Conservation (phyloP, 2,888 invertebrate genomes). For the Meliscaeva auricollis region DNA sequence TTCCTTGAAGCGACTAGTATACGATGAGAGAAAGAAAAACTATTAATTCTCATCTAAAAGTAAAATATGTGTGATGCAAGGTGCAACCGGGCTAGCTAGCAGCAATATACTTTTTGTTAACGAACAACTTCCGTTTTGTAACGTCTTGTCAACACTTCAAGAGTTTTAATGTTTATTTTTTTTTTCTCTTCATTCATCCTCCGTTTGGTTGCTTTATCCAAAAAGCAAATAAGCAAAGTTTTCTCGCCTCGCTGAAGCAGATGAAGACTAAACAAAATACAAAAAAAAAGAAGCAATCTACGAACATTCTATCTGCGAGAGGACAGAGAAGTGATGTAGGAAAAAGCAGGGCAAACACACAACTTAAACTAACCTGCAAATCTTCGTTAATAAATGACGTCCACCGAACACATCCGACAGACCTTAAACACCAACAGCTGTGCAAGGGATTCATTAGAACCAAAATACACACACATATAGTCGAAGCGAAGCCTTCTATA, state of each 20-base stretch:
- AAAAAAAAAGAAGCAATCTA: background rate
- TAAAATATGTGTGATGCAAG: background rate
- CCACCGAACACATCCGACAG: slow-evolving; percentile 70
- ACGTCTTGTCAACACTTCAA: slow-evolving; percentile 67
- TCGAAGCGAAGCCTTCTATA: background rate
- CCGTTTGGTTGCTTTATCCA: background rate
- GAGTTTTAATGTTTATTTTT: slow-evolving; percentile 38
- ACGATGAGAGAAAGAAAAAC: background rate
- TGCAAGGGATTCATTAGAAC: slow-evolving; percentile 71
- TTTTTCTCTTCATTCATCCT: background rate
- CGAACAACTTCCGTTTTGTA: slow-evolving; percentile 59
- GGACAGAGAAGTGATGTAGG: background rate
- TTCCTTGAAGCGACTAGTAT: background rate
- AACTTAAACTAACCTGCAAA: slow-evolving; percentile 73
- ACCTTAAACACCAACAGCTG: slow-evolving; percentile 71
- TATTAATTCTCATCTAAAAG: slow-evolving; percentile 16
- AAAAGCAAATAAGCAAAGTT: slow-evolving; percentile 63
- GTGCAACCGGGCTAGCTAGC: slow-evolving; percentile 15
- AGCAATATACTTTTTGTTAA: slow-evolving; percentile 46
- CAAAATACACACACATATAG: slow-evolving; percentile 40
- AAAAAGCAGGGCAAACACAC: slow-evolving; percentile 54
- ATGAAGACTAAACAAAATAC: slow-evolving; percentile 6
- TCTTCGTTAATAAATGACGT: slow-evolving; percentile 76
- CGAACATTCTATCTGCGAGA: no score
- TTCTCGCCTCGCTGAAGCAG: slow-evolving; percentile 32